Evolutionary conservation across 2,888 invertebrate species (phyloP).

Genomic region (Euphydryas editha): DNA sequence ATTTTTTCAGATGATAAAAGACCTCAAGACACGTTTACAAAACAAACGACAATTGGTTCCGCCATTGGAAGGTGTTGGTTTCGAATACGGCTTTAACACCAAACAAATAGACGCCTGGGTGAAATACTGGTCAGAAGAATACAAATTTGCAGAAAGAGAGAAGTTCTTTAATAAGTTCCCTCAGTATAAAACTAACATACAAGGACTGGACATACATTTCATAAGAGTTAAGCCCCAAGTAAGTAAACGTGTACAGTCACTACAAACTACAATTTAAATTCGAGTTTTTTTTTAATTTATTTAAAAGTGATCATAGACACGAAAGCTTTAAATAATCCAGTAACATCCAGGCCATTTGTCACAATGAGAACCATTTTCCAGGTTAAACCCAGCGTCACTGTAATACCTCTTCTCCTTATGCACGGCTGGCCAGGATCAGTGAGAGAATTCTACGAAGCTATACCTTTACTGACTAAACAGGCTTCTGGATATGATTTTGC

Average conservation of each 20-base stretch:
- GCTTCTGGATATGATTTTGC: constrained; percentile 83
- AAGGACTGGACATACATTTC: constrained; percentile 89
- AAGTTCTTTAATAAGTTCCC: constrained; percentile 87
- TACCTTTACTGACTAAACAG: constrained; percentile 85
- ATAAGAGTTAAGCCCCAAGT: constrained; percentile 85
- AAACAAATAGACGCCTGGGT: constrained; percentile 86
- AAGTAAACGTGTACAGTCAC: too few species aligned
- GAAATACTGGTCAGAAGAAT: constrained; percentile 90
- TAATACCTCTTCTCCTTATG: constrained; percentile 87
- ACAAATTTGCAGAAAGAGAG: constrained; percentile 86
- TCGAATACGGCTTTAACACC: constrained; percentile 93
- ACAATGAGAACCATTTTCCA: too few species aligned
- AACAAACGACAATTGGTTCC: constrained; percentile 77
- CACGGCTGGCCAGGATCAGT: constrained; percentile 96
- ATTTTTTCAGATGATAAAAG: constrained; percentile 75
- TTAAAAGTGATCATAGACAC: too few species aligned
- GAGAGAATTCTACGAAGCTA: constrained; percentile 90
- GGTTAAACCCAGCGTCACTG: constrained; percentile 39
- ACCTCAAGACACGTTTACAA: constrained; percentile 83
- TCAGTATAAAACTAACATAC: constrained; percentile 90
- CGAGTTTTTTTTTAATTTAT: too few species aligned
- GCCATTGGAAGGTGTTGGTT: constrained; percentile 87
- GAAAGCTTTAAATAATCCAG: too few species aligned
- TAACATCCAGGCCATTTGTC: too few species aligned
- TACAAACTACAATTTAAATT: too few species aligned